Percentiles rank a stretch among this genome's conserved stretches.
phyloP scores from a whole-genome alignment of 2,113 vertebrate genomes.

The Carlito syrichta region DNA sequence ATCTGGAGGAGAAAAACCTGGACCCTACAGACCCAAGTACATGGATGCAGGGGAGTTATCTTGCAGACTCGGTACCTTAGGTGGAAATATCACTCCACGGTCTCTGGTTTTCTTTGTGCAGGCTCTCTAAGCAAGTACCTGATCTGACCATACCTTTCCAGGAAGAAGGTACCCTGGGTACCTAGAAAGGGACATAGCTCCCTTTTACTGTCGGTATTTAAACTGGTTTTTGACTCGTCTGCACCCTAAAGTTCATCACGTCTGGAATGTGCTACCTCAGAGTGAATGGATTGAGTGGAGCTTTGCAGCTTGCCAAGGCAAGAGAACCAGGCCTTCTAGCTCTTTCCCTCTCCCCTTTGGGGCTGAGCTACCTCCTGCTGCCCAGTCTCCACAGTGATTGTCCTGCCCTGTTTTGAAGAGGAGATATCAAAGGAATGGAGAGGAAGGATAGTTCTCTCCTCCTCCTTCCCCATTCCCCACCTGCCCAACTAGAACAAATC shows the following conservation, averaged over 20 bases:
- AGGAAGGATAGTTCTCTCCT: no score
- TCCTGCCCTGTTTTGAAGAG: not conserved
- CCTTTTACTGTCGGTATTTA: no score
- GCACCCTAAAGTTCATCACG: not conserved
- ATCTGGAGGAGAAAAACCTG: not conserved
- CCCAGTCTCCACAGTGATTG: no score
- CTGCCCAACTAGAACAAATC: no score
- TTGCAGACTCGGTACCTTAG: not conserved
- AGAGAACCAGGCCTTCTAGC: no score
- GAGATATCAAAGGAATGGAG: no score
- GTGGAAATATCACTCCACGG: not conserved
- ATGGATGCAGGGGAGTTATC: fast-evolving
- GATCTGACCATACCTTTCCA: not conserved
- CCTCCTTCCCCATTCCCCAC: not conserved
- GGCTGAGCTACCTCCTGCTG: not conserved
- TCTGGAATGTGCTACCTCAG: not conserved
- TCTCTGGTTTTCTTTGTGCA: not conserved
- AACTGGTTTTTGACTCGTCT: no score
- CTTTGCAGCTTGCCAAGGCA: no score
- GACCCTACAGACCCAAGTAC: not conserved
- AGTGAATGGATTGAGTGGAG: no score
- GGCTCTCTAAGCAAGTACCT: not conserved
- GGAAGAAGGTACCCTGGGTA: not conserved
- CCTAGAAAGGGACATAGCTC: not conserved
- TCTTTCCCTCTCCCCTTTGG: no score